Percentiles rank a stretch among this genome's conserved stretches.
phyloP scores from a whole-genome alignment of 2,797 vertebrate genomes.

The Sebastes umbrosus region DNA sequence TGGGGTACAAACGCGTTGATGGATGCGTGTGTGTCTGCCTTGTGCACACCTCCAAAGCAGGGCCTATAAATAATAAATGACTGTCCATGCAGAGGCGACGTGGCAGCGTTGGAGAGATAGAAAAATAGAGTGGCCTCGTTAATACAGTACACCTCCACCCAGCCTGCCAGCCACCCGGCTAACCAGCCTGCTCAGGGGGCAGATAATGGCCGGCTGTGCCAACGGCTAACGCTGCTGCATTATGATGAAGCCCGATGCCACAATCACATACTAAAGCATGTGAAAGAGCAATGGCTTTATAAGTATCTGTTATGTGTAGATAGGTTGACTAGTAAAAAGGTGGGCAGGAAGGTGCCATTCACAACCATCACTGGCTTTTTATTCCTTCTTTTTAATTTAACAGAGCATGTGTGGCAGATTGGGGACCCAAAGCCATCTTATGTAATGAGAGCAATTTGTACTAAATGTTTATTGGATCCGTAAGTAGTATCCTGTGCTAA shows the following conservation, averaged over 20 bases:
- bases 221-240: constrained; percentile 56
- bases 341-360: constrained; percentile 21
- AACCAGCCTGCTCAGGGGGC: constrained; percentile 51
- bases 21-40: constrained; percentile 56
- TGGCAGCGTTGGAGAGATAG: constrained; percentile 47
- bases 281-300: constrained; percentile 29
- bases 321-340: constrained; percentile 40
- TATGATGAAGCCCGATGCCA: constrained; percentile 45
- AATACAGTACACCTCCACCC: constrained; percentile 64
- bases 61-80: constrained; percentile 73
- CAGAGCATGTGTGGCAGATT: not conserved
- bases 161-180: constrained; percentile 30
- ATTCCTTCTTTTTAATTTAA: constrained; percentile 40
- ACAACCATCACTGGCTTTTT: not conserved
- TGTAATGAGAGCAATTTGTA: constrained; percentile 61
- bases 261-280: constrained; percentile 30
- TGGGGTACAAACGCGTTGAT: constrained; percentile 30
- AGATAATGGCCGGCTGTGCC: constrained; percentile 63
- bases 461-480: constrained; percentile 62
- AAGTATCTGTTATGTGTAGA: constrained; percentile 48
- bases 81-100: constrained; percentile 44
- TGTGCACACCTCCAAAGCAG: constrained; percentile 67
- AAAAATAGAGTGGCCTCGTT: constrained; percentile 73
- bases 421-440: constrained; percentile 38
- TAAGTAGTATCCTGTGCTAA: constrained; percentile 54